Evolutionary conservation across 2,113 vertebrate genomes (phyloP), one percentile per base, ranked within the genome.

Genomic region (Tachycineta bicolor): DNA sequence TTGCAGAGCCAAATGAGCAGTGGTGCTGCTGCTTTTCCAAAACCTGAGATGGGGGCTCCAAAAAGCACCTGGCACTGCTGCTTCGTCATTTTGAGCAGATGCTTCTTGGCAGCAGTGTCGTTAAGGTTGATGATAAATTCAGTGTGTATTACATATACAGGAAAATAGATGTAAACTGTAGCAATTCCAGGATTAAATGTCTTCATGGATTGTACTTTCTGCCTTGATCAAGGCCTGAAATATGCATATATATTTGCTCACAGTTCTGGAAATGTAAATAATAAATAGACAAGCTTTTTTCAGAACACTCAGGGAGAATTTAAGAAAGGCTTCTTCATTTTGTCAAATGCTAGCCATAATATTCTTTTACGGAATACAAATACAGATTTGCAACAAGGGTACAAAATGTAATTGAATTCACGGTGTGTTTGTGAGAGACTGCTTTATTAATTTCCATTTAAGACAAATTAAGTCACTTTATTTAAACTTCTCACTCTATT

Each of bases 361-460:
- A 46, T 41, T 67, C 4, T 81, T 87, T 87, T 83, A 29, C 20
- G 29, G 60, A 92, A 50, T 74, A 71, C 25, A 53, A 67, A 29
- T 63, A 21, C 22, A 75, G 49, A 52, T 73, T 62, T 95, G 43
- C 62, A 79, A 23, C 19, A 68, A 46, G 62, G 28, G 9, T 87
- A 60, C 37, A 80, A 92, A 93, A 53, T 71, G n/a, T 74, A 74
- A 80, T 29, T 71, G 74, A 86, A 95, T 46, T 82, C 80, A 85
- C 39, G 25, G 18, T 75, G 58, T 76, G 34, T 74, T 97, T 88
- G 56, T 18, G 24, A 82, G 47, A 60, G 59, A 85, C 64, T 52
- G 43, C 65, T 88, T 95, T 96, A 89, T 97, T 96, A 92, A 96
- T 97, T 96, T 97, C 71, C 84, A 84, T 97, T 97, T 83, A 89